Conservation (phyloP, 2,888 invertebrate species). For the Dolichopus griseipennis region DNA sequence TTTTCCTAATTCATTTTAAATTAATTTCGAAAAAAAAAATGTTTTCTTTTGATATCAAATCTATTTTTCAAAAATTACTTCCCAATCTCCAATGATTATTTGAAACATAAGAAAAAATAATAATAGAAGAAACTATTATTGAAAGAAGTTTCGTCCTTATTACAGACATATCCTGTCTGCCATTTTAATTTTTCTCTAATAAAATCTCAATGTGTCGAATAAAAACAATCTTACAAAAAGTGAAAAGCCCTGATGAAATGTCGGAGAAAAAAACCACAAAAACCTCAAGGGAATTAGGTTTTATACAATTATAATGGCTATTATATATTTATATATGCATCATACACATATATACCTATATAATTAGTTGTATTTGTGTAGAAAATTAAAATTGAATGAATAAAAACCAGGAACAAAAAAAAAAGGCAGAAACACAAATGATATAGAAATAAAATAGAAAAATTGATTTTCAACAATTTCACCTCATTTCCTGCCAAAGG, state of each 20-base stretch:
- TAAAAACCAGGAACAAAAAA: not conserved
- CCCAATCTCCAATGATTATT: no score
- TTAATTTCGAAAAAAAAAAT: no score
- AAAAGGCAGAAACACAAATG: not conserved
- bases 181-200: not conserved
- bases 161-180: not conserved
- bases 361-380: not conserved
- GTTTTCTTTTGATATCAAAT: no score
- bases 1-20: no score
- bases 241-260: not conserved
- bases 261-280: conserved; percentile 2
- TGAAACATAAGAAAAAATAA: no score
- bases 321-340: no score
- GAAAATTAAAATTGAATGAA: not conserved
- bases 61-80: no score
- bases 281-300: not conserved
- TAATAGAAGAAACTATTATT: no score
- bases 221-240: not conserved
- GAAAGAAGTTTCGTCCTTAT: no score
- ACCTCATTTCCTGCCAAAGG: not conserved
- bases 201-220: not conserved
- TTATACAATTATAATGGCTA: not conserved
- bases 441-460: not conserved
- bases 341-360: no score
- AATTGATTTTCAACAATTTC: not conserved